These are phyloP conservation scores for Marisa cornuarietis DNA, from an alignment of 1,140 invertebrate genomes.

Conservation along the genomic window DNA sequence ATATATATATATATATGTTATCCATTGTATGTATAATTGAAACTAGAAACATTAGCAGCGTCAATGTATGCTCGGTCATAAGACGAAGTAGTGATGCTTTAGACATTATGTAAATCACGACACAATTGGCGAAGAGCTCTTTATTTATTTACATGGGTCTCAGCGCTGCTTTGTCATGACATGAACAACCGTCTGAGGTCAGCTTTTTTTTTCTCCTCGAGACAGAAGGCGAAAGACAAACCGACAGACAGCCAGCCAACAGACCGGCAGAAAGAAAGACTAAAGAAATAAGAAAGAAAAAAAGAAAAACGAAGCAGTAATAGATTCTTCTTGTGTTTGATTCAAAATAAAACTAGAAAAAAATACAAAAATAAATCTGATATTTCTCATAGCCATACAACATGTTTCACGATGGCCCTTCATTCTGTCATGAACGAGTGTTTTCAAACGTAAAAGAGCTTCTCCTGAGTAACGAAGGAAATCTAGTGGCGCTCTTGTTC, in stretches of 20 bases:
- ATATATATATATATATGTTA: too few species aligned
- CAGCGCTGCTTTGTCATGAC: too few species aligned
- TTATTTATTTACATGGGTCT: too few species aligned
- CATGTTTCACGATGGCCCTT: background rate
- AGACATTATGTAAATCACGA: too few species aligned
- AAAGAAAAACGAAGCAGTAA: background rate
- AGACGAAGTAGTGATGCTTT: too few species aligned
- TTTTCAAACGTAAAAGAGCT: background rate
- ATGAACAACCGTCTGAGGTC: too few species aligned
- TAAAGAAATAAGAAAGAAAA: background rate
- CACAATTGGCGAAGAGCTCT: too few species aligned
- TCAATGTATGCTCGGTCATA: too few species aligned
- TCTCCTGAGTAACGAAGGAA: background rate
- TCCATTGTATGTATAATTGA: too few species aligned
- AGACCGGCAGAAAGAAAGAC: background rate
- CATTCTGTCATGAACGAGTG: background rate
- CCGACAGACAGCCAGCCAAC: background rate
- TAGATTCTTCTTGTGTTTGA: too few species aligned
- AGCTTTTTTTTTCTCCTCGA: too few species aligned
- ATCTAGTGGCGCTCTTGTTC: background rate
- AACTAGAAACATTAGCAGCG: too few species aligned
- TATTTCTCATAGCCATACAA: background rate
- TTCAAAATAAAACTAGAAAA: background rate
- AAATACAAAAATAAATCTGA: background rate
- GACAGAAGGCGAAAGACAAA: background rate